Base-by-base conservation (phyloP, 2,797 vertebrate species). In the Rhinichthys osculus region DNA sequence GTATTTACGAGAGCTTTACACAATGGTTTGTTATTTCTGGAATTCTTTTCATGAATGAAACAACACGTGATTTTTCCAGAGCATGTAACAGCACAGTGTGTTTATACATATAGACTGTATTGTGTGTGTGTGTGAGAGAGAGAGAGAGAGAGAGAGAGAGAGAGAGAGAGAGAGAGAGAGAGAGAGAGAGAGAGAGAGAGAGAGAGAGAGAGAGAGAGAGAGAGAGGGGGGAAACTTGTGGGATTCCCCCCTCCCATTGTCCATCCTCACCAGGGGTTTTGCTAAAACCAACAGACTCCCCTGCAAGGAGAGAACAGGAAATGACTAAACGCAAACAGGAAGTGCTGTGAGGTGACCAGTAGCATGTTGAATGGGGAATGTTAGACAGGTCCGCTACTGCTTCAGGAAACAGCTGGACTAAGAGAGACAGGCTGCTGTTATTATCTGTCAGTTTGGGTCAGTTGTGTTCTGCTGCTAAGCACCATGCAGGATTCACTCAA, bases 341-440 rank as follows among this genome's bases (percentile, higher is more conserved):
- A 93, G 90, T 92, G 92, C 91, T 93, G 93, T 89, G 91, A 93
- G 94, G 93, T 93, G 94, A 93, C 90, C 91, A 91, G 92, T 95
- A 94, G 93, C 93, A 83, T 80, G 88, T 86, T 88, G 73, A 85
- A 85, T 90, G 81, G 77, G 67, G 82, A 85, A 92, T 91, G 85
- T 89, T 88, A 93, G 89, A 92, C 90, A 87, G 92, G 87, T 88
- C 85, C 89, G 90, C 93, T 94, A 90, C 93, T 93, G 92, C 91
- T 95, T 92, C 94, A 95, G 93, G 95, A 96, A 96, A 95, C 95
- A 96, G 95, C 95, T 96, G 94, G 93, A 90, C 85, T 87, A 91
- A 93, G 88, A 69, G 86, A 91, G 80, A 85, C 42, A 77, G 50
- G 52, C 42, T 44, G 54, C n/a, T 84, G 73, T 82, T 77, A 66